Evolutionary conservation across 2,797 vertebrate genomes (phyloP), one percentile per base, ranked within the genome.

Genomic region (Tauraco hartlaubi): DNA sequence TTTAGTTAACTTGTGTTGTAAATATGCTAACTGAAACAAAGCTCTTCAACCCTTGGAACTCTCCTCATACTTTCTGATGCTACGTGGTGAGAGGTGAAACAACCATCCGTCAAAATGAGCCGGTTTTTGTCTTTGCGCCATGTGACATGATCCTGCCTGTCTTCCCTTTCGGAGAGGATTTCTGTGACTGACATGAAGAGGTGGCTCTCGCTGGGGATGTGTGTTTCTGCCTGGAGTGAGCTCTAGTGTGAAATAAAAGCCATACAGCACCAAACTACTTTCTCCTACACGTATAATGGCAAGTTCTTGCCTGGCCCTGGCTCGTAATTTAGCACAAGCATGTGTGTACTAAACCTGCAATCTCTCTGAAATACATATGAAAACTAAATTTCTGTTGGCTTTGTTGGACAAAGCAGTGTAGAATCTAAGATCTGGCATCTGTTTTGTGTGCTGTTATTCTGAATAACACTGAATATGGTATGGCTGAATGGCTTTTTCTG

Each of bases 71-170:
- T 81, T 59, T 73, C 22, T 80, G 39, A 26, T 52, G 15, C 10
- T 64, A 0, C 0, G 0, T 46, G 9, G 16, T 78, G 28, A 78
- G 67, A 71, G 33, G 19, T 76, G 44, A 56, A 81, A 49, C 25
- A 48, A 26, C 13, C 22, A 75, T 62, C 33, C 23, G 41, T 66
- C 39, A 62, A 41, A 88, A 66, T 51, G 12, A 73, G 16, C 18
- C 29, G 29, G 0, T 23, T 62, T 88, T 87, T 39, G 41, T 15
- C 14, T 75, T 74, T 37, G n/a, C 22, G 23, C 29, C 59, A 1
- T 29, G 17, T 29, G 22, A 43, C 4, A 1, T 41, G 46, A 26
- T 44, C 13, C 25, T 88, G 55, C 39, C 23, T 1, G 0, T 54
- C 63, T 51, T 88, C 46, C 37, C 23, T 21, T 33, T 23, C 29